Evolutionary conservation across 2,113 vertebrate species (phyloP).

Genomic region (Nettapus auritus): DNA sequence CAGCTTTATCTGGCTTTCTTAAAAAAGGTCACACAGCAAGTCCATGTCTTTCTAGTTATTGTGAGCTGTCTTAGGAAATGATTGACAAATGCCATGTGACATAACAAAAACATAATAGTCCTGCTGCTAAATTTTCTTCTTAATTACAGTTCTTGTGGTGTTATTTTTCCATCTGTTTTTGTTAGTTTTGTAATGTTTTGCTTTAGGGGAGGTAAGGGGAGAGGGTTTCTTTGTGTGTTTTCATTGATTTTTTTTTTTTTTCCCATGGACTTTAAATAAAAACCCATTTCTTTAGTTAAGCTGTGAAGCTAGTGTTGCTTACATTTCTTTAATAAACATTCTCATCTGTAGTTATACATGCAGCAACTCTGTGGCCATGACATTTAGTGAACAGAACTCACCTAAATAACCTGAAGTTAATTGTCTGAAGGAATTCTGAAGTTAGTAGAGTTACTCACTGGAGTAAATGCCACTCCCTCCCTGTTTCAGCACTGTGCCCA

Average conservation of each 20-base stretch:
- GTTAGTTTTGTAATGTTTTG: background rate
- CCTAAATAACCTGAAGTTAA: background rate
- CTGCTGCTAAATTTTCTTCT: background rate
- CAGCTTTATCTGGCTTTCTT: background rate
- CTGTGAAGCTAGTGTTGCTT: background rate
- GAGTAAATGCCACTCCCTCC: background rate
- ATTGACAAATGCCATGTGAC: background rate
- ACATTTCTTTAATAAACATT: background rate
- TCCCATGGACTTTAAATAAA: background rate
- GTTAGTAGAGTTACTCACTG: background rate
- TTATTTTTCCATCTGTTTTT: background rate
- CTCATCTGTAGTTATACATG: background rate
- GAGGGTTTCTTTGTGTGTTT: accelerated
- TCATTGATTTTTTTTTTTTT: background rate
- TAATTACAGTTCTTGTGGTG: background rate
- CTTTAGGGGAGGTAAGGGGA: accelerated
- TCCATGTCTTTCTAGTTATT: constrained; percentile 63
- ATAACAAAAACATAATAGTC: background rate
- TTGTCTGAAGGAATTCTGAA: background rate
- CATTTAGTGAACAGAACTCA: background rate
- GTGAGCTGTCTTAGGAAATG: constrained; percentile 61
- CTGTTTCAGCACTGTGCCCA: background rate
- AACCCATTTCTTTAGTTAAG: background rate
- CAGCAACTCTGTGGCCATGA: background rate
- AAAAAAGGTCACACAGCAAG: constrained; percentile 21